Evolutionary conservation across 1,140 invertebrate genomes (phyloP).

Genomic region (Drosophila murphyi): DNA sequence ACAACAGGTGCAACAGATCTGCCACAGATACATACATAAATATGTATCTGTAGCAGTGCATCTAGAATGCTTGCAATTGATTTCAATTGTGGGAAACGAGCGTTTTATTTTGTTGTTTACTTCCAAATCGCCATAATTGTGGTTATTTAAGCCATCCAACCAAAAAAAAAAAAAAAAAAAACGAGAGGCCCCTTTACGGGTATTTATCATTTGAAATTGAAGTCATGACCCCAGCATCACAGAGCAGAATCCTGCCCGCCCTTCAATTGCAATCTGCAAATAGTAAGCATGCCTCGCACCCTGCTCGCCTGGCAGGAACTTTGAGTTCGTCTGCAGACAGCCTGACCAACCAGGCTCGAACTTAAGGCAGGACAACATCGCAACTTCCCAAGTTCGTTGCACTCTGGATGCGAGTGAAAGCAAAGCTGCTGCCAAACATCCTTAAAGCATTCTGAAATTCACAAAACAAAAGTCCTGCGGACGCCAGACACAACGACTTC

Average conservation of each 20-base stretch:
- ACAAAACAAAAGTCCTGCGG: conserved; percentile 63
- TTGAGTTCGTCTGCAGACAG: conserved; percentile 42
- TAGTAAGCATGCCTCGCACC: background rate
- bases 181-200: background rate
- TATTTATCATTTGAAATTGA: conserved; percentile 46
- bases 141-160: conserved; percentile 12
- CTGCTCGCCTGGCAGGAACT: conserved; percentile 19
- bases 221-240: conserved; percentile 72
- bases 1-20: conserved; percentile 58
- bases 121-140: conserved; percentile 22
- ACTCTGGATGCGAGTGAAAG: conserved; percentile 45
- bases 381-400: conserved; percentile 60
- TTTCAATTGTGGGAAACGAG: conserved; percentile 57
- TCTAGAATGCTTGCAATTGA: conserved; percentile 26
- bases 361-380: conserved; percentile 36
- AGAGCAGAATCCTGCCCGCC: conserved; percentile 6
- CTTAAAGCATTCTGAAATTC: conserved; percentile 47
- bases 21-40: background rate
- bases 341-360: conserved; percentile 30
- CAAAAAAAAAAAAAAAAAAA: background rate
- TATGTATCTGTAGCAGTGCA: background rate
- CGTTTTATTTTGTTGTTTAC: conserved; percentile 5
- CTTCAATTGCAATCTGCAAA: conserved; percentile 57
- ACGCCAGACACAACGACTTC: conserved; percentile 40
- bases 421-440: conserved; percentile 34